phyloP scores from a whole-genome alignment of 2,888 invertebrate genomes.

The Poecilus cupreus region DNA sequence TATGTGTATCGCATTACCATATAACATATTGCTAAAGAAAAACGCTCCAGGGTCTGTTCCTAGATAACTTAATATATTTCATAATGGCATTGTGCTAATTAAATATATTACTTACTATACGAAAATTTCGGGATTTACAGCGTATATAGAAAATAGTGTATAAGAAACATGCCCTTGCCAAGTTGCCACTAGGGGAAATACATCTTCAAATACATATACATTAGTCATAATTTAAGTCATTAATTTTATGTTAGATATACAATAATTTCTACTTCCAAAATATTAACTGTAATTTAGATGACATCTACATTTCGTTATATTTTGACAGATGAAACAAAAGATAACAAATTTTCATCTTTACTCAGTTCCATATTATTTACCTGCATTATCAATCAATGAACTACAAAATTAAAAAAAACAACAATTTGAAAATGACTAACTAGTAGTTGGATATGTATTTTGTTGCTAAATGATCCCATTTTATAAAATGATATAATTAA shows the following conservation, averaged over 20 bases:
- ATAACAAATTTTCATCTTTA: too few species aligned
- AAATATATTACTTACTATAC: constrained; percentile 63
- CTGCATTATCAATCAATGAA: too few species aligned
- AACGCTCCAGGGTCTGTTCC: constrained; percentile 22
- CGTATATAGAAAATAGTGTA: constrained; percentile 69
- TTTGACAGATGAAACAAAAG: constrained; percentile 29
- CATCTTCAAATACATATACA: neutral
- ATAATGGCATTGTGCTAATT: neutral
- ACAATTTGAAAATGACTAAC: too few species aligned
- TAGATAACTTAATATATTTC: constrained; percentile 18
- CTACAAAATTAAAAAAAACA: too few species aligned
- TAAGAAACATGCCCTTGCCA: constrained; percentile 69
- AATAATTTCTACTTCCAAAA: neutral
- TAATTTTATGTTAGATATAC: too few species aligned
- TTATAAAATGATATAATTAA: too few species aligned
- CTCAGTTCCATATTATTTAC: too few species aligned
- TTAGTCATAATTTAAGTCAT: constrained; percentile 21
- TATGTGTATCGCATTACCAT: constrained; percentile 37
- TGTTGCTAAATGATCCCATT: too few species aligned
- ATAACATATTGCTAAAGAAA: constrained; percentile 39
- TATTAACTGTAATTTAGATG: neutral
- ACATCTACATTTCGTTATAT: neutral
- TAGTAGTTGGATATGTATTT: too few species aligned
- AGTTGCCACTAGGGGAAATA: constrained; percentile 62
- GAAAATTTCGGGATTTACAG: constrained; percentile 67